These are phyloP conservation scores for Anolis sagrei DNA, from an alignment of 2,113 vertebrate species.

Conservation along the genomic window DNA sequence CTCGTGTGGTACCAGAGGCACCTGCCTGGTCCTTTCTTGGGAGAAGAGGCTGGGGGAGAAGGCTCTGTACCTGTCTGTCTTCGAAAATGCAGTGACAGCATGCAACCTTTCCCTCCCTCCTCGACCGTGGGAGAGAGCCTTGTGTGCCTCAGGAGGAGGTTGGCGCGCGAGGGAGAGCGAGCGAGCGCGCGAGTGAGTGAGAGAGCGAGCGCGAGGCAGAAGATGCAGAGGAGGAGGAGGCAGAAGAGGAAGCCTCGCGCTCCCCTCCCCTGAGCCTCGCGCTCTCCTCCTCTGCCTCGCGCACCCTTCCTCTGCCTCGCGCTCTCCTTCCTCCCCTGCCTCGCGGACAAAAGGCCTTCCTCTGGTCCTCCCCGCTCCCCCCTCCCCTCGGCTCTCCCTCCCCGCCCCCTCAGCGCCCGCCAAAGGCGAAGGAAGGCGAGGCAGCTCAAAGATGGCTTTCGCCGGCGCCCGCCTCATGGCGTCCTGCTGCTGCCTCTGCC, in stretches of 20 bases:
- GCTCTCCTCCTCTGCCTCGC: too few species aligned
- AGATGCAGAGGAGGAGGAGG: conserved; percentile 34
- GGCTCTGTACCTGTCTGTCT: too few species aligned
- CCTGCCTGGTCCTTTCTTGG: too few species aligned
- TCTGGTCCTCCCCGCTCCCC: conserved; percentile 15
- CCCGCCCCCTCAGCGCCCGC: conserved; percentile 63
- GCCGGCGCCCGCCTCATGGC: conserved; percentile 74
- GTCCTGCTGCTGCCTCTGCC: conserved; percentile 38
- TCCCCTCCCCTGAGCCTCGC: too few species aligned
- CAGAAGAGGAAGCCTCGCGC: conserved; percentile 43
- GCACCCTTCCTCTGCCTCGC: conserved; percentile 30
- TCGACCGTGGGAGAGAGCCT: not conserved
- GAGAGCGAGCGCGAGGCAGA: conserved; percentile 47
- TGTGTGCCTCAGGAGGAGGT: conserved; percentile 35
- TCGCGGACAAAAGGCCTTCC: conserved; percentile 61
- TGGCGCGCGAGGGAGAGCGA: conserved; percentile 19
- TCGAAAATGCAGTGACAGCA: not conserved
- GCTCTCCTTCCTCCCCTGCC: conserved; percentile 22
- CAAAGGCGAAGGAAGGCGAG: conserved; percentile 56
- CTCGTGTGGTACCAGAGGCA: too few species aligned
- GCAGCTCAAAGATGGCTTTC: conserved; percentile 77
- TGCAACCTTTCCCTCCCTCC: not conserved
- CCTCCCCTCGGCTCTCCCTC: not conserved
- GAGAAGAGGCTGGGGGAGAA: too few species aligned
- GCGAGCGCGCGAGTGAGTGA: conserved; percentile 47